These are phyloP conservation scores for Oreotrochilus melanogaster DNA, from an alignment of 2,113 vertebrate species.

Conservation along the genomic window DNA sequence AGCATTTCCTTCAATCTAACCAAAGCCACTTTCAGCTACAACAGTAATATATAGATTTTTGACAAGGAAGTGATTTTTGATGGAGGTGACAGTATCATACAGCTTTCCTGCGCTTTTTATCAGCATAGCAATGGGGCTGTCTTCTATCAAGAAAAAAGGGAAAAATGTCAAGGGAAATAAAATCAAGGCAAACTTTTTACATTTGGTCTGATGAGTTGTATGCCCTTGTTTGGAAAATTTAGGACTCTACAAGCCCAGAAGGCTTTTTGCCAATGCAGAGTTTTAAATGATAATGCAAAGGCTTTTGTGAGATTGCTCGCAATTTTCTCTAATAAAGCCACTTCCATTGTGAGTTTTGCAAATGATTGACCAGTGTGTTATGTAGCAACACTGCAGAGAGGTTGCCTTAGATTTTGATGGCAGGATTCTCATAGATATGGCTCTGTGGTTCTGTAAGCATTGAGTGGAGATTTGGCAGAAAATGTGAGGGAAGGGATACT, in stretches of 20 bases:
- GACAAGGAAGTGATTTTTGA: slow-evolving; percentile 32
- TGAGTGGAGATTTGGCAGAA: neutral
- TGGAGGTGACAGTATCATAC: neutral
- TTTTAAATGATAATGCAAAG: slow-evolving; percentile 29
- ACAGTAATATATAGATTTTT: neutral
- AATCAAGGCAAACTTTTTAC: slow-evolving; percentile 30
- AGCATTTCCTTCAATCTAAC: neutral
- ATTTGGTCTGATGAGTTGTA: neutral
- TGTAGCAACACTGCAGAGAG: neutral
- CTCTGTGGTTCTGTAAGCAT: neutral
- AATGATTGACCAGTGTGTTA: neutral
- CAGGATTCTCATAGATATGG: neutral
- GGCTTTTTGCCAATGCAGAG: neutral
- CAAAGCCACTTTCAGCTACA: neutral
- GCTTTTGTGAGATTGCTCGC: slow-evolving; percentile 18
- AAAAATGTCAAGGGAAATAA: slow-evolving; percentile 54
- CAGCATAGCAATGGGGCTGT: slow-evolving; percentile 13
- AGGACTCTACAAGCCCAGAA: slow-evolving; percentile 8
- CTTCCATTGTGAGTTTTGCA: neutral
- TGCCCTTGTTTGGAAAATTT: slow-evolving; percentile 36
- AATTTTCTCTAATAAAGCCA: slow-evolving; percentile 40
- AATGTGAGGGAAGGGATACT: neutral
- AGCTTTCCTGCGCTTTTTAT: slow-evolving; percentile 38
- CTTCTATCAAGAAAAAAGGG: slow-evolving; percentile 3
- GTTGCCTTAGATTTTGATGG: neutral